These are phyloP conservation scores for Phoxinus dragarum DNA, from an alignment of 2,797 vertebrate genomes.

Conservation along the genomic window DNA sequence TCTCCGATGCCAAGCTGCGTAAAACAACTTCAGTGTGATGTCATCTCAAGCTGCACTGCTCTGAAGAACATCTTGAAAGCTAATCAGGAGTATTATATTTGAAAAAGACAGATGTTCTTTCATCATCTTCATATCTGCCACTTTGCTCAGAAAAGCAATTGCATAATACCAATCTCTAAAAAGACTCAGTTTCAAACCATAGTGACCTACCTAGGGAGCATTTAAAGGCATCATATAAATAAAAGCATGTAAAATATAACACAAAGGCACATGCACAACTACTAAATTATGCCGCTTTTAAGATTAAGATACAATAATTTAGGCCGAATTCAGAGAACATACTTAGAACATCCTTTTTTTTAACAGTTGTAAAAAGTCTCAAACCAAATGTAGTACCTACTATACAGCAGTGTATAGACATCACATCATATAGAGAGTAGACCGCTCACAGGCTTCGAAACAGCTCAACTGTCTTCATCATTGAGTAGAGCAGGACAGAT, in stretches of 20 bases:
- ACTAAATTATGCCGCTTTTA: not conserved
- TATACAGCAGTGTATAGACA: no score
- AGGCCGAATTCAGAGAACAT: no score
- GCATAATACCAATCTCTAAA: not conserved
- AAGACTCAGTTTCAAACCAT: not conserved
- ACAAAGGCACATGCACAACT: not conserved
- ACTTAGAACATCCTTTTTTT: no score
- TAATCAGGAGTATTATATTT: not conserved
- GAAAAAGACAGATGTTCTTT: conserved; percentile 17
- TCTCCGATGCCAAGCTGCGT: not conserved
- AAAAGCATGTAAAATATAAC: no score
- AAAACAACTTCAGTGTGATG: conserved; percentile 9
- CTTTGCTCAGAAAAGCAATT: no score
- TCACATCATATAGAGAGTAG: no score
- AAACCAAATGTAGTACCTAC: no score
- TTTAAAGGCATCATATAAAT: not conserved
- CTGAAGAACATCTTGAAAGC: conserved; percentile 31
- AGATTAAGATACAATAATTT: not conserved
- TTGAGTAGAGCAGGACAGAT: not conserved
- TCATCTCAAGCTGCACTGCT: conserved; percentile 10
- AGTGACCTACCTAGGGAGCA: not conserved
- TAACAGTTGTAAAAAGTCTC: no score
- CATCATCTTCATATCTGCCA: not conserved
- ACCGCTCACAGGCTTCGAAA: not conserved
- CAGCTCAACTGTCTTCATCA: not conserved